Percentiles rank a stretch among this genome's conserved stretches.
Conservation (phyloP, 2,113 vertebrate genomes). For the Cyphomyrus plagiostoma region DNA sequence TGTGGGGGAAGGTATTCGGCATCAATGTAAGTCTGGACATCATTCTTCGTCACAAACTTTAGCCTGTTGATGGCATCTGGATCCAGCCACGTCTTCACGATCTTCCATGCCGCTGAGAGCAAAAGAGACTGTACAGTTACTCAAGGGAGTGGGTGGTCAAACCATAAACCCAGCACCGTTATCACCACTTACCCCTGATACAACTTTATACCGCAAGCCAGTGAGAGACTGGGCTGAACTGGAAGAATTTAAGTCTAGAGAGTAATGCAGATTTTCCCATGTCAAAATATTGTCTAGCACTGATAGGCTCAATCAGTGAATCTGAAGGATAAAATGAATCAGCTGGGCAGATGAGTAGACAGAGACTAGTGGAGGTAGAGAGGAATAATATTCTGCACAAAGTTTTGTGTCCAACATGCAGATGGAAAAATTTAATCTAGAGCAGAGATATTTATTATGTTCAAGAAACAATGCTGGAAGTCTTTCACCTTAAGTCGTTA, state of each 20-base stretch:
- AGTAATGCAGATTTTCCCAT: neutral
- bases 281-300: neutral
- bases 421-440: neutral
- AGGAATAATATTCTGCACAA: neutral
- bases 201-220: neutral
- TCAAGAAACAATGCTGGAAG: neutral
- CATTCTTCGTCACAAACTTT: conserved; percentile 78
- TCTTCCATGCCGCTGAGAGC: conserved; percentile 85
- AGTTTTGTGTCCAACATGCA: neutral
- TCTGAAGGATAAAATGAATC: neutral
- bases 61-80: conserved; percentile 86
- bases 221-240: neutral
- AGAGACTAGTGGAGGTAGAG: neutral
- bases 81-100: conserved; percentile 90
- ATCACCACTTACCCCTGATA: neutral
- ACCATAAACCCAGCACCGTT: neutral
- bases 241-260: neutral
- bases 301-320: neutral
- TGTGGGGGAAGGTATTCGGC: conserved; percentile 79
- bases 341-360: neutral
- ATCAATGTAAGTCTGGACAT: conserved; percentile 76
- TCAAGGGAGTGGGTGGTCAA: neutral
- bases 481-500: neutral
- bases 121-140: neutral
- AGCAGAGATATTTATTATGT: neutral